These are phyloP conservation scores for Guaruba guarouba DNA, from an alignment of 2,113 vertebrate species.

Conservation along the genomic window DNA sequence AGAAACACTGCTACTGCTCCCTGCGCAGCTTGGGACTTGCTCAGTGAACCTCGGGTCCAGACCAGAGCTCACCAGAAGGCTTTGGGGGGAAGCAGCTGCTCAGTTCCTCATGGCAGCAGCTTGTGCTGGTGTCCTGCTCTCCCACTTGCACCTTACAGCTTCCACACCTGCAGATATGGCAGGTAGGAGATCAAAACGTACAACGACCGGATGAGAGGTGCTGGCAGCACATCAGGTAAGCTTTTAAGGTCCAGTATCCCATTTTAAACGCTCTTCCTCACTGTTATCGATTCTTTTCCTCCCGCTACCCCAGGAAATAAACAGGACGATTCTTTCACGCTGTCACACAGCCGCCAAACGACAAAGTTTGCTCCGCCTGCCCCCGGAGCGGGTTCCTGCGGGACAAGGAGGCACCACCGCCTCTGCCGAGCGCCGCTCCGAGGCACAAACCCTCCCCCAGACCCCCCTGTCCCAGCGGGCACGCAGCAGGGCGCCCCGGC, in stretches of 20 bases:
- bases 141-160: neutral
- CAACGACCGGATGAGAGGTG: fast-evolving
- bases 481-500: neutral
- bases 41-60: neutral
- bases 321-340: fast-evolving
- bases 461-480: neutral
- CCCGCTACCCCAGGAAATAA: neutral
- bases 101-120: neutral
- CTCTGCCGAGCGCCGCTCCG: neutral
- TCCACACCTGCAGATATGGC: neutral
- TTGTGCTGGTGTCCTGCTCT: fast-evolving
- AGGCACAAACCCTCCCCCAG: neutral
- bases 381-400: neutral
- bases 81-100: neutral
- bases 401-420: neutral
- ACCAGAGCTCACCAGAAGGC: neutral
- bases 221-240: neutral
- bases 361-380: neutral
- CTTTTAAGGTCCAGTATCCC: too few relatives aligned
- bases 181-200: neutral
- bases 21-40: neutral
- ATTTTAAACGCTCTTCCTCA: neutral
- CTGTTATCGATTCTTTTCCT: fast-evolving
- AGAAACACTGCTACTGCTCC: neutral
- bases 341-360: neutral